These are phyloP conservation scores for Zosterops borbonicus DNA, from an alignment of 2,113 vertebrate genomes.

Conservation along the genomic window DNA sequence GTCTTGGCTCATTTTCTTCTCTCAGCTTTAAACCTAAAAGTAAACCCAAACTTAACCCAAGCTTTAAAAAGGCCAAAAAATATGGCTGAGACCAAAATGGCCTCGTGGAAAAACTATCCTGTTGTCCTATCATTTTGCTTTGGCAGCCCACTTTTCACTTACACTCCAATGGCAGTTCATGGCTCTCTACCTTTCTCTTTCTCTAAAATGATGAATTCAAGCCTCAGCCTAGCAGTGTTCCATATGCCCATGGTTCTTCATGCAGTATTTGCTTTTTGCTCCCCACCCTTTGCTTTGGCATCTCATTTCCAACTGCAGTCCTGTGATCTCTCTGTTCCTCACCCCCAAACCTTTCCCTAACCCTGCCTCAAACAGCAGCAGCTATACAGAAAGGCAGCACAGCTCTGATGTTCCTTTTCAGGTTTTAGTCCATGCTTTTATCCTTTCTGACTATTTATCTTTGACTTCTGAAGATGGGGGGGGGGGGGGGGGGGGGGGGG, in stretches of 20 bases:
- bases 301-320: not conserved
- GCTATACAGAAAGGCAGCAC: not conserved
- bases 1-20: not conserved
- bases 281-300: not conserved
- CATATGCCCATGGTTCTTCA: not conserved
- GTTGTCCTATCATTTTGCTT: not conserved
- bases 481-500: not conserved
- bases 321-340: not conserved
- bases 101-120: not conserved
- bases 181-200: not conserved
- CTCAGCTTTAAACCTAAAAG: not conserved
- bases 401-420: constrained; percentile 22
- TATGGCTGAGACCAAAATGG: not conserved
- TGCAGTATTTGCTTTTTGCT: not conserved
- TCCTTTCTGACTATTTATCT: constrained; percentile 33
- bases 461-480: not conserved
- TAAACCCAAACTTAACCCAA: not conserved
- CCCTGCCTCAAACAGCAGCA: not conserved
- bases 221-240: not conserved
- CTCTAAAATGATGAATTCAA: not conserved
- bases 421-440: not conserved
- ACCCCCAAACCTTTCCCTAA: not conserved
- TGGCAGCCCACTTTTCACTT: not conserved
- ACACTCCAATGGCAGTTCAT: not conserved
- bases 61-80: not conserved